These are phyloP conservation scores for Macaria notata DNA, from an alignment of 2,888 invertebrate species.

Conservation along the genomic window DNA sequence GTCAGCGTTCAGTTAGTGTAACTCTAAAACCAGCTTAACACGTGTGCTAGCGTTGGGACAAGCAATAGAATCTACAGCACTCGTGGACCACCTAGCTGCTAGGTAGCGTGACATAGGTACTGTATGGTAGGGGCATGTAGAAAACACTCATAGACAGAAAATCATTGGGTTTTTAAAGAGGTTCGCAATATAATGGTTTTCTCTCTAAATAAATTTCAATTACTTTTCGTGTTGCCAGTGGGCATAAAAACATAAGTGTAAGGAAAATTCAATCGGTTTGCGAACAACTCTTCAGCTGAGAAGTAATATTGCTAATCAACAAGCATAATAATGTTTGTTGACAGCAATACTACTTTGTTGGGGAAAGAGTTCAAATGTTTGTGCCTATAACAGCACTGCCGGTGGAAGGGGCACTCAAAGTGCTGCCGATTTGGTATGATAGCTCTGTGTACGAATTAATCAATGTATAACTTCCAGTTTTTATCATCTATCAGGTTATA, in stretches of 20 bases:
- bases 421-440: conserved; percentile 20
- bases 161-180: background rate
- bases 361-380: conserved; percentile 6
- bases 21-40: too few relatives aligned
- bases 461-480: too few relatives aligned
- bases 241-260: too few relatives aligned
- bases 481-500: too few relatives aligned
- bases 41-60: conserved; percentile 47
- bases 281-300: too few relatives aligned
- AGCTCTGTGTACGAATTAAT: background rate
- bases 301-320: too few relatives aligned
- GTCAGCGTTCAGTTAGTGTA: too few relatives aligned
- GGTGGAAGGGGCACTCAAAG: conserved; percentile 26
- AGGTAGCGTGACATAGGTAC: conserved; percentile 16
- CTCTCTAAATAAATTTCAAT: background rate
- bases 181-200: too few relatives aligned
- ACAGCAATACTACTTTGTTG: conserved; percentile 11
- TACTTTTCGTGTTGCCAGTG: too few relatives aligned
- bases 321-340: too few relatives aligned
- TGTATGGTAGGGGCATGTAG: too few relatives aligned
- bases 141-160: conserved; percentile 4
- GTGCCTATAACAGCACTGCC: conserved; percentile 27
- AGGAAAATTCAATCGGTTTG: too few relatives aligned
- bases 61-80: conserved; percentile 66
- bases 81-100: conserved; percentile 32